Percentiles rank a stretch among this genome's conserved stretches.
phyloP scores from a whole-genome alignment of 2,797 vertebrate species.

The Fistularia tabacaria region DNA sequence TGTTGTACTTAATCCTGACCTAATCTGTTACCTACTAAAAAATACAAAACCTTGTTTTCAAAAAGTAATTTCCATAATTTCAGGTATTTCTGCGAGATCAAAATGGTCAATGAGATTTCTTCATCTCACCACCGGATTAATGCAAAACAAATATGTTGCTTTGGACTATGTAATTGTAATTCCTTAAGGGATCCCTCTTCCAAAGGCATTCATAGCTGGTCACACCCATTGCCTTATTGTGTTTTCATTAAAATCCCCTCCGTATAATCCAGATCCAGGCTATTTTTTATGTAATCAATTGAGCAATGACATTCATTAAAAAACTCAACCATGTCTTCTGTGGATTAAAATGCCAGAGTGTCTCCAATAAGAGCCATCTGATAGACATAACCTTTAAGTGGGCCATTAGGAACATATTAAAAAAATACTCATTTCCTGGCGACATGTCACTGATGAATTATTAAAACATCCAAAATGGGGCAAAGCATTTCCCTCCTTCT shows the following conservation, averaged over 20 bases:
- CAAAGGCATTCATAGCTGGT: too few relatives aligned
- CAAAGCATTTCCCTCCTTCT: slow-evolving; percentile 21
- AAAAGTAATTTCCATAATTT: too few relatives aligned
- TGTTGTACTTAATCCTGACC: too few relatives aligned
- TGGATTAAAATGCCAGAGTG: slow-evolving; percentile 70
- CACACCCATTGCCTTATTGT: too few relatives aligned
- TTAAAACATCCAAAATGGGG: slow-evolving; percentile 64
- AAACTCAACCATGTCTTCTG: slow-evolving; percentile 37
- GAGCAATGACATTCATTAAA: slow-evolving; percentile 43
- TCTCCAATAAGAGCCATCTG: slow-evolving; percentile 66
- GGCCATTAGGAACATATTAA: slow-evolving; percentile 78
- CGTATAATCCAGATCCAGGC: slow-evolving; percentile 12
- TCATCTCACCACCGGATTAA: too few relatives aligned
- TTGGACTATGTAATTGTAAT: too few relatives aligned
- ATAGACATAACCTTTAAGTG: slow-evolving; percentile 77
- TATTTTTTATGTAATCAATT: slow-evolving; percentile 49
- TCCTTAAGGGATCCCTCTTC: too few relatives aligned
- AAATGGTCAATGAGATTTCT: too few relatives aligned
- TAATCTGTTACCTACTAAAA: too few relatives aligned
- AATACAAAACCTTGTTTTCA: too few relatives aligned
- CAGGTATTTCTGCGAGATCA: too few relatives aligned
- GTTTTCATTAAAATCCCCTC: slow-evolving; percentile 5
- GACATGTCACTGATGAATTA: slow-evolving; percentile 72
- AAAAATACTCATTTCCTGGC: slow-evolving; percentile 76
- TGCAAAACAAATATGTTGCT: slow-evolving; percentile 1